Base-by-base conservation (phyloP, 2,888 invertebrate species). In the Elmis aenea region DNA sequence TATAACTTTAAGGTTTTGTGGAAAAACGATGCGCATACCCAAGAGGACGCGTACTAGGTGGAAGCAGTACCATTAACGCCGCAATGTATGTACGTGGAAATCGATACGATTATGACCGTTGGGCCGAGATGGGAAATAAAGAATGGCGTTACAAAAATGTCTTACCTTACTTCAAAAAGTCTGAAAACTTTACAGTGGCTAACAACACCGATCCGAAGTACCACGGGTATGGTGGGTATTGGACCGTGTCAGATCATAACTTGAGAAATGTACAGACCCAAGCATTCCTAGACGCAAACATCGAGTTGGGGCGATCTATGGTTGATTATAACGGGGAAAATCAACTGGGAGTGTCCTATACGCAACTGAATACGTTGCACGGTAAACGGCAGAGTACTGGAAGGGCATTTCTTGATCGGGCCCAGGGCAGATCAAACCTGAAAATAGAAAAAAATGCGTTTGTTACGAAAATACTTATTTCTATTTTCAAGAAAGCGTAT, bases 301-400 rank as follows among this genome's bases (percentile, higher is more conserved):
- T 70, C 28, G 81, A 84, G 55, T 57, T 84, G 12, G 85, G 85
- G 1, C 83, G 79, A 51, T 64, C 74, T 33, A 70, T 79, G 55
- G 63, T 72, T 8, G 83, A 84, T 56, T 79, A 81, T 55, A 84
- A 83, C 55, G 75, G 76, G 1, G 69, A 69, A 24, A 59, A 66
- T 8, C 75, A 76, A 54, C 66, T 74, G 0, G 84, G 83, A 4
- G 79, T 81, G 41, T 74, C 77, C 13, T 75, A 72, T 34, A 59
- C 77, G 2, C 83, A 81, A 59, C 70, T 76, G 1, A 82, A 76
- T 10, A 75, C 72, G 2, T 65, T 69, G 21, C 68, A 73, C 33
- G 83, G 84, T 0, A 74, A 72, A 31, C 62, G 79, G 48, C 65
- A 71, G 35, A 75, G 76, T 54, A 67, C 80, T 18, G 75, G 76